Conservation (phyloP, 2,888 invertebrate species). For the Temnothorax ravouxi region DNA sequence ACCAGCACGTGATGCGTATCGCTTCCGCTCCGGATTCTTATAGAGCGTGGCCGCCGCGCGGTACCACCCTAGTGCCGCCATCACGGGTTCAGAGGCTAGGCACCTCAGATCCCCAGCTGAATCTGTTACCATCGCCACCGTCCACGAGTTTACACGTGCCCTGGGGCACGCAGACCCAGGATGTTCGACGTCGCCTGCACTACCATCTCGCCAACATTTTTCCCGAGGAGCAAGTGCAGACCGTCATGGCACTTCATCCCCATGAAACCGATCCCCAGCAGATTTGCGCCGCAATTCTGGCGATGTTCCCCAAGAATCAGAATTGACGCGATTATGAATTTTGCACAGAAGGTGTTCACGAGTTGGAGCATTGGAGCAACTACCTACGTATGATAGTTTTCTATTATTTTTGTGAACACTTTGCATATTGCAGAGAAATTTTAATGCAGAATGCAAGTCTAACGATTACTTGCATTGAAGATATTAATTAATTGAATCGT, state of each 20-base stretch:
- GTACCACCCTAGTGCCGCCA: conserved; percentile 80
- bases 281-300: conserved; percentile 95
- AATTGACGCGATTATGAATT: conserved; percentile 13
- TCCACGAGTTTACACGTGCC: conserved; percentile 86
- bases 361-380: background rate
- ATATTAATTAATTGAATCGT: conserved; percentile 25
- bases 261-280: conserved; percentile 96
- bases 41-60: conserved; percentile 87
- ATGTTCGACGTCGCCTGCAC: conserved; percentile 92
- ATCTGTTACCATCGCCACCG: conserved; percentile 86
- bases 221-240: conserved; percentile 95
- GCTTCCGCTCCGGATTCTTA: conserved; percentile 91
- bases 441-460: background rate
- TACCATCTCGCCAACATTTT: conserved; percentile 97
- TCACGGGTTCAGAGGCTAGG: conserved; percentile 80
- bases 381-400: background rate
- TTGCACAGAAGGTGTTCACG: background rate
- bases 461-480: conserved; percentile 13
- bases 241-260: conserved; percentile 95
- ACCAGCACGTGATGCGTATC: conserved; percentile 90
- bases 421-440: background rate
- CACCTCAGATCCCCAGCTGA: conserved; percentile 90
- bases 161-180: conserved; percentile 86
- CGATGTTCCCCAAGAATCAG: conserved; percentile 90
- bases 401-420: background rate